These are phyloP conservation scores for Panthera uncia DNA, from an alignment of 2,113 vertebrate genomes.

Conservation along the genomic window DNA sequence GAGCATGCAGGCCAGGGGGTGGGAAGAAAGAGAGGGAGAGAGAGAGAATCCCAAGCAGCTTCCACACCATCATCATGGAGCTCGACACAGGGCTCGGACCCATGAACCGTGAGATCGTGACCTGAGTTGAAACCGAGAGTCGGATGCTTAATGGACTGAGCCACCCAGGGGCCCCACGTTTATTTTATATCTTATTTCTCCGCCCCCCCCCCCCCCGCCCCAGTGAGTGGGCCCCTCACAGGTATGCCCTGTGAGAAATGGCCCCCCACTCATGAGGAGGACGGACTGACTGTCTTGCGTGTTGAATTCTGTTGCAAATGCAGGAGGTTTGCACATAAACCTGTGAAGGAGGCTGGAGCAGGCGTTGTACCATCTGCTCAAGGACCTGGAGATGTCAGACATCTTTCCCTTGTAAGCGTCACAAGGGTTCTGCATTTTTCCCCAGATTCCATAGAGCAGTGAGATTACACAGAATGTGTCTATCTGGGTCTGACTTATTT, in stretches of 20 bases:
- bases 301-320: background rate
- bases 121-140: too few species aligned
- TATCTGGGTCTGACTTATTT: background rate
- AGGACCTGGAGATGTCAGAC: background rate
- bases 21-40: too few species aligned
- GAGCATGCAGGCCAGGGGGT: too few species aligned
- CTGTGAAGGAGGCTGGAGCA: background rate
- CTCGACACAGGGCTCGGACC: too few species aligned
- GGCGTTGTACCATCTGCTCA: fast-evolving
- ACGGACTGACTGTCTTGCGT: background rate
- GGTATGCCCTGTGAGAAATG: fast-evolving
- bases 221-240: background rate
- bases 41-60: too few species aligned
- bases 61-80: too few species aligned
- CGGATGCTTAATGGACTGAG: too few species aligned
- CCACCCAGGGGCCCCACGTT: too few species aligned
- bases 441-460: background rate
- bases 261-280: fast-evolving
- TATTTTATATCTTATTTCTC: background rate
- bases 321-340: background rate
- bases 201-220: fast-evolving
- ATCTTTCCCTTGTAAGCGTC: fast-evolving
- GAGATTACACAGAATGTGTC: background rate
- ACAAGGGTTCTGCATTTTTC: background rate
- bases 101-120: too few species aligned